Percentiles rank a stretch among this genome's conserved stretches.
Evolutionary conservation across 2,797 vertebrate genomes (phyloP).

Genomic region (Tauraco hartlaubi): DNA sequence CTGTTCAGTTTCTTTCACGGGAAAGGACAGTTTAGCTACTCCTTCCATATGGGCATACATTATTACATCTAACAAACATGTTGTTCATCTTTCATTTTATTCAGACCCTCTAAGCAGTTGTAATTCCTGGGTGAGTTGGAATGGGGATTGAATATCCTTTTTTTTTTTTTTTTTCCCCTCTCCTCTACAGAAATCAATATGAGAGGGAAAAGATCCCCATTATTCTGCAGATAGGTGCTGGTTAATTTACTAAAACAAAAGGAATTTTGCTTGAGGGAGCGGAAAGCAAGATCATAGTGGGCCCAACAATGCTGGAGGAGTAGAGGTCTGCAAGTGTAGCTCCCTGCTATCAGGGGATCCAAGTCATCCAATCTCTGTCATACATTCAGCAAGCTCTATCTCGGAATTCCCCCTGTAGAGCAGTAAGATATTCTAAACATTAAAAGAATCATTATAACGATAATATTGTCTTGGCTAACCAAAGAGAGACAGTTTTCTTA

Average conservation of each 20-base stretch:
- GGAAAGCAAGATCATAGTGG: neutral
- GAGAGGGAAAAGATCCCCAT: neutral
- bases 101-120: neutral
- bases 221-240: neutral
- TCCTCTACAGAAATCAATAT: neutral
- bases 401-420: neutral
- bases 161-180: fast-evolving
- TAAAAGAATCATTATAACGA: neutral
- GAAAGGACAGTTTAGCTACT: conserved; percentile 30
- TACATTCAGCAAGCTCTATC: neutral
- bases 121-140: neutral
- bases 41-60: conserved; percentile 23
- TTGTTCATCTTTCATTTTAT: neutral
- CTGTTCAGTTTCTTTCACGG: conserved; percentile 31
- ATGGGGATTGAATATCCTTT: neutral
- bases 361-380: neutral
- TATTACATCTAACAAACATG: conserved; percentile 42
- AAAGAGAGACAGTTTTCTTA: neutral
- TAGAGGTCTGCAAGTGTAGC: neutral
- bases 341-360: fast-evolving
- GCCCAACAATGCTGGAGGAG: neutral
- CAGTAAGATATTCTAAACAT: neutral
- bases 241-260: neutral
- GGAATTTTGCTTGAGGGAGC: neutral
- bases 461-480: neutral